A percentile compares a stretch with the other conserved stretches of the same genome.
Evolutionary conservation across 2,797 vertebrate genomes (phyloP).

Genomic region (Melanotaenia boesemani): DNA sequence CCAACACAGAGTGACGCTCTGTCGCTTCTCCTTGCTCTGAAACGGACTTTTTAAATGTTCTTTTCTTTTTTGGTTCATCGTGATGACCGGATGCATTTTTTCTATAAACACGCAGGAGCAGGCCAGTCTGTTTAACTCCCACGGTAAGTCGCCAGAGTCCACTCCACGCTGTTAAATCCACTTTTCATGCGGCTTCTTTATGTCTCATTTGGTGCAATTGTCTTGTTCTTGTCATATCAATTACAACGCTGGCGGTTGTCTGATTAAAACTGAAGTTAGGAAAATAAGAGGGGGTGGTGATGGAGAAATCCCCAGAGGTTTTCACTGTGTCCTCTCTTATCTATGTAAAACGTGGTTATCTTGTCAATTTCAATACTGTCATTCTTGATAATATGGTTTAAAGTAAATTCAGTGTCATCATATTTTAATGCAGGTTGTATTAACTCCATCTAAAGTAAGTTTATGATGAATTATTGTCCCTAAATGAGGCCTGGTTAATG

Average conservation of each 20-base stretch:
- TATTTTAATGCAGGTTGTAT: neutral
- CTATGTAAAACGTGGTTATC: slow-evolving; percentile 39
- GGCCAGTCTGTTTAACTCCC: slow-evolving; percentile 24
- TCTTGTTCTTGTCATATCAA: slow-evolving; percentile 26
- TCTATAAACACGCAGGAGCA: slow-evolving; percentile 23
- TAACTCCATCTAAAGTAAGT: neutral
- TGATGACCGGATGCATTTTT: slow-evolving; percentile 20
- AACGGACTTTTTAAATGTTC: neutral
- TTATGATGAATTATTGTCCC: neutral
- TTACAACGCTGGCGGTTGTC: slow-evolving; percentile 11
- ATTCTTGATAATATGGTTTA: slow-evolving; percentile 9
- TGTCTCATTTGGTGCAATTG: neutral
- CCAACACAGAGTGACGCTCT: slow-evolving; percentile 23
- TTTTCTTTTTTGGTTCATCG: slow-evolving; percentile 22
- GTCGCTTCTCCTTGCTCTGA: slow-evolving; percentile 7
- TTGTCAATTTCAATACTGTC: neutral
- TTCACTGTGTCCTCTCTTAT: neutral
- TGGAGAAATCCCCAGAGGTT: slow-evolving; percentile 4
- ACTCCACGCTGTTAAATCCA: neutral
- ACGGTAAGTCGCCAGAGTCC: slow-evolving; percentile 43
- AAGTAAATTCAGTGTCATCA: neutral
- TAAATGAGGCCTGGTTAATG: neutral
- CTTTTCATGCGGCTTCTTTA: neutral
- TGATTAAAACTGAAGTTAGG: slow-evolving; percentile 39
- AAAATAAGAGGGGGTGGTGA: slow-evolving; percentile 25